A percentile compares a stretch with the other conserved stretches of the same genome.
Conservation (phyloP, 2,797 vertebrate genomes). For the Discoglossus pictus region DNA sequence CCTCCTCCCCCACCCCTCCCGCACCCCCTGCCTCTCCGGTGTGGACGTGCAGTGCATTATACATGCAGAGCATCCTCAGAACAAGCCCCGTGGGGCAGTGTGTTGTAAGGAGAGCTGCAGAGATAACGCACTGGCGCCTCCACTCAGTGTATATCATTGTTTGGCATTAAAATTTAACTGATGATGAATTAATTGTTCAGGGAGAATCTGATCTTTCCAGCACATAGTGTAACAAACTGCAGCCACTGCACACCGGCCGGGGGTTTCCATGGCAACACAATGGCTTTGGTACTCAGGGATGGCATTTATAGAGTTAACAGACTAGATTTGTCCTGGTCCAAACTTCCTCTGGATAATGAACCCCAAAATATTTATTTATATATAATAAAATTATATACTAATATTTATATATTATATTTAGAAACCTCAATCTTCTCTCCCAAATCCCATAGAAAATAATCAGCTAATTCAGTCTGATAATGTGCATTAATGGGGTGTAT, state of each 20-base stretch:
- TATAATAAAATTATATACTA: too few species aligned
- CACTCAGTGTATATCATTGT: constrained; percentile 37
- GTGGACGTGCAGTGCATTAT: constrained; percentile 44
- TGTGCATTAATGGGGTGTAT: too few species aligned
- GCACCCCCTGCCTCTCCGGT: constrained; percentile 32
- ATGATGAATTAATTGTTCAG: constrained; percentile 52
- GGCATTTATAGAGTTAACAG: constrained; percentile 20
- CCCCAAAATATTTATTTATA: too few species aligned
- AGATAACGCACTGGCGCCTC: constrained; percentile 30
- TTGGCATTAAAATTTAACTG: constrained; percentile 50
- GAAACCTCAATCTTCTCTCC: too few species aligned
- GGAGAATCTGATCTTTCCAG: constrained; percentile 44
- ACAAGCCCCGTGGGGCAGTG: constrained; percentile 46
- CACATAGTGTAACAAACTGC: constrained; percentile 20
- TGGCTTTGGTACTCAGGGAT: neutral
- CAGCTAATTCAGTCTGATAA: too few species aligned
- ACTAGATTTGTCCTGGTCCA: constrained; percentile 1
- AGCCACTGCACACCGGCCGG: constrained; percentile 20
- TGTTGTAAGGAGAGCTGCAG: constrained; percentile 39
- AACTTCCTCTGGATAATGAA: too few species aligned
- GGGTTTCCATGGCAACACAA: constrained; percentile 44
- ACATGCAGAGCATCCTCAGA: constrained; percentile 40
- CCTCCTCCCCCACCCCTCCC: neutral
- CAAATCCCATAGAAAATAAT: too few species aligned
- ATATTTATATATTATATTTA: too few species aligned